Conservation (phyloP, 1,140 invertebrate genomes). For the Aphaenogaster ashmeadi region DNA sequence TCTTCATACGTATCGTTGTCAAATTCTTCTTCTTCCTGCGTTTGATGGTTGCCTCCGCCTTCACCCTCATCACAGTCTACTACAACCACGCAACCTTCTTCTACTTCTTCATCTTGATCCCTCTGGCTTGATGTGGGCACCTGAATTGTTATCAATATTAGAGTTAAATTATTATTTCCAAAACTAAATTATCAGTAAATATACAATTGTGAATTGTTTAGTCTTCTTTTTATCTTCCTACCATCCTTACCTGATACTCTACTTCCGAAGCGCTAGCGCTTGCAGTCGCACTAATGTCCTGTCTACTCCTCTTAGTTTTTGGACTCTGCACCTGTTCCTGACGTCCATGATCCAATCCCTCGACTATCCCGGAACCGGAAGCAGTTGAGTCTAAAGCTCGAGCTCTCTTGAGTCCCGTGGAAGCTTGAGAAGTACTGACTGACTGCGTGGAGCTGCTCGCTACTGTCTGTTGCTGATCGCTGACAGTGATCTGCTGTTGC, state of each 20-base stretch:
- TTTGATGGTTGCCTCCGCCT: conserved; percentile 87
- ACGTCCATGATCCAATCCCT: conserved; percentile 85
- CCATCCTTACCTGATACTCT: conserved; percentile 83
- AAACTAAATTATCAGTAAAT: neutral
- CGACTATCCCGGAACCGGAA: conserved; percentile 86
- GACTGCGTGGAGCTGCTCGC: conserved; percentile 88
- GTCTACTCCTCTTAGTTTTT: conserved; percentile 82
- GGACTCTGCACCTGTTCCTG: conserved; percentile 84
- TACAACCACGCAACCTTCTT: conserved; percentile 92
- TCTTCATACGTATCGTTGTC: conserved; percentile 88
- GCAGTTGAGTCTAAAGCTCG: conserved; percentile 88
- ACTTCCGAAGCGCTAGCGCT: conserved; percentile 84
- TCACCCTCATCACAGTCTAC: conserved; percentile 89
- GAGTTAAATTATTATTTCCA: neutral
- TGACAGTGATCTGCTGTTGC: conserved; percentile 84
- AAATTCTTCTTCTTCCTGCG: conserved; percentile 88
- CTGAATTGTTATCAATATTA: conserved; percentile 85
- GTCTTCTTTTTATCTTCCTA: neutral
- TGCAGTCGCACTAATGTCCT: conserved; percentile 79
- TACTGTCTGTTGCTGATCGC: conserved; percentile 88
- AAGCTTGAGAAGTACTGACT: conserved; percentile 89
- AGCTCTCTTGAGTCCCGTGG: conserved; percentile 88
- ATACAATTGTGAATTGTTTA: neutral
- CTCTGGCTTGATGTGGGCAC: conserved; percentile 94
- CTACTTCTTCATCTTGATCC: conserved; percentile 93